A percentile compares a stretch with the other conserved stretches of the same genome.
phyloP scores from a whole-genome alignment of 2,797 vertebrate genomes.

The Hybognathus amarus region DNA sequence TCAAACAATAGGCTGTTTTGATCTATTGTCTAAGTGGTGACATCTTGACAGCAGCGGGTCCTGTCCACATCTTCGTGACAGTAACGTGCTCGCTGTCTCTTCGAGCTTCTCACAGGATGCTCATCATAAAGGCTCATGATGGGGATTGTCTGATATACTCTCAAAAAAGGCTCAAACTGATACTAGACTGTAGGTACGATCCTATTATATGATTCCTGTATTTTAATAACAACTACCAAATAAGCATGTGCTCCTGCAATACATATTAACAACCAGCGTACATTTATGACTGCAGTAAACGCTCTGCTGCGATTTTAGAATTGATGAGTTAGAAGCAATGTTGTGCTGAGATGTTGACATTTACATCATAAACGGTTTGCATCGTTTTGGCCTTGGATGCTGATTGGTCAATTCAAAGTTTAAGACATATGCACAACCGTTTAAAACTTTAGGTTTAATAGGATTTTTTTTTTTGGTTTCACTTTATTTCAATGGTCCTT shows the following conservation, averaged over 20 bases:
- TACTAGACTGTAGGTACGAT: not conserved
- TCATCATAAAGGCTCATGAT: not conserved
- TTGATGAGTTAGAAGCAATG: not conserved
- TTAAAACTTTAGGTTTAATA: not conserved
- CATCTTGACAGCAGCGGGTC: conserved; percentile 57
- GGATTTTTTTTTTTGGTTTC: no score
- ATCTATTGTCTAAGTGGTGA: conserved; percentile 44
- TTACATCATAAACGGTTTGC: not conserved
- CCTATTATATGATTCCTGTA: not conserved
- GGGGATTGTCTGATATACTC: not conserved
- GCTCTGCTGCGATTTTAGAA: not conserved
- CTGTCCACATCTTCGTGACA: conserved; percentile 57
- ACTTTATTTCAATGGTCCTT: no score
- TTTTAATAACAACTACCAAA: not conserved
- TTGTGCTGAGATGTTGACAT: not conserved
- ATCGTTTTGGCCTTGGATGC: not conserved
- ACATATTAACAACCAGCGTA: not conserved
- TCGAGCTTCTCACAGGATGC: conserved; percentile 12
- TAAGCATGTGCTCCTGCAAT: not conserved
- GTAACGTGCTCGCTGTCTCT: conserved; percentile 46
- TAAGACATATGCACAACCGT: not conserved
- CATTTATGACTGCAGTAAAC: not conserved
- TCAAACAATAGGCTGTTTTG: conserved; percentile 50
- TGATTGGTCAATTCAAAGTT: not conserved
- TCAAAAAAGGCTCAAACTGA: not conserved